Evolutionary conservation across 2,797 vertebrate genomes (phyloP).

Genomic region (Poecilia velifera): DNA sequence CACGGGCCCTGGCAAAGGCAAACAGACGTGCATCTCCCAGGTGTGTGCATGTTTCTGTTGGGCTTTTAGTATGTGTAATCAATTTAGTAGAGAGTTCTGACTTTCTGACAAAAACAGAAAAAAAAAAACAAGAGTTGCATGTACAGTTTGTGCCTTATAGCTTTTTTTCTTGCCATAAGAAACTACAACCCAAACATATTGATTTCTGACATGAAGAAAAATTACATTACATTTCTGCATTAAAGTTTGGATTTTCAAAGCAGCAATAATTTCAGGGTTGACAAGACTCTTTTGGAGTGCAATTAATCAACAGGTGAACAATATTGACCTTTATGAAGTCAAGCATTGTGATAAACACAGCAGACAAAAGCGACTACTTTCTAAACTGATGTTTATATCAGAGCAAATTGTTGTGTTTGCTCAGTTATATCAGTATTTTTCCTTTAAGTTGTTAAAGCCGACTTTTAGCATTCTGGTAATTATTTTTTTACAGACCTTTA

Average conservation of each 20-base stretch:
- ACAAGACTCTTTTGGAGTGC: background rate
- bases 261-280: background rate
- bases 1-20: constrained; percentile 22
- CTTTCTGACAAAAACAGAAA: background rate
- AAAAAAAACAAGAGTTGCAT: background rate
- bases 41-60: constrained; percentile 14
- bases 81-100: constrained; percentile 18
- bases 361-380: background rate
- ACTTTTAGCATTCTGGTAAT: constrained; percentile 27
- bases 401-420: background rate
- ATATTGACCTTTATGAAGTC: background rate
- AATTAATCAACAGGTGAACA: constrained; percentile 13
- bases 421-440: constrained; percentile 1
- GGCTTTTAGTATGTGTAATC: background rate
- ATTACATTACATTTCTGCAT: constrained; percentile 22
- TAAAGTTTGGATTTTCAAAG: constrained; percentile 6
- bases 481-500: constrained; percentile 33
- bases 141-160: constrained; percentile 4
- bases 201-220: constrained; percentile 28
- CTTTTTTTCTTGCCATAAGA: constrained; percentile 8
- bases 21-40: constrained; percentile 29
- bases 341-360: background rate
- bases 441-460: constrained; percentile 4
- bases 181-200: constrained; percentile 23
- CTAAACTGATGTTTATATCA: constrained; percentile 8